Evolutionary conservation across 2,113 vertebrate genomes (phyloP).

Genomic region (Dromiciops gliroides): DNA sequence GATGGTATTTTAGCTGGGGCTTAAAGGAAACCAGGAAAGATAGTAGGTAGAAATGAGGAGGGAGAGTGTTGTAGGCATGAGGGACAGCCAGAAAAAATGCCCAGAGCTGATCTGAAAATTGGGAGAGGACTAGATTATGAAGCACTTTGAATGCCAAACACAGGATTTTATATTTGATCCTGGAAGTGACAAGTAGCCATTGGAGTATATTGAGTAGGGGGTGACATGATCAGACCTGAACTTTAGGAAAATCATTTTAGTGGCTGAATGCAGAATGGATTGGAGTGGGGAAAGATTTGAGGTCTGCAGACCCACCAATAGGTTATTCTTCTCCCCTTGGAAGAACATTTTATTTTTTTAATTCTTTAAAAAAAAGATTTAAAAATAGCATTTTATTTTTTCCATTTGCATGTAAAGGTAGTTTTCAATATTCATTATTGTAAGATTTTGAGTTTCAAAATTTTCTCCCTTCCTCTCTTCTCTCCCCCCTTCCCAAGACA

Average conservation of each 20-base stretch:
- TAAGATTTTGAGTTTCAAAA: no score
- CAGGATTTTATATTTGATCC: neutral
- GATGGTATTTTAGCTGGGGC: neutral
- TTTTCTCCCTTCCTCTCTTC: no score
- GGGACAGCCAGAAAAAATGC: neutral
- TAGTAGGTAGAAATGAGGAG: neutral
- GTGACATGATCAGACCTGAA: neutral
- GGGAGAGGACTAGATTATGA: neutral
- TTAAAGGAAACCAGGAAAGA: neutral
- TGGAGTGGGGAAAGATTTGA: neutral
- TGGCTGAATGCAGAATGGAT: neutral
- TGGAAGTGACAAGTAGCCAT: neutral
- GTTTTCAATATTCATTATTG: no score
- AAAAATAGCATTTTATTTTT: no score
- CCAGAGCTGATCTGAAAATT: neutral
- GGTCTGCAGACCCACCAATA: neutral
- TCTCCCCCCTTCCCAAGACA: no score
- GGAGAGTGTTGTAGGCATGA: neutral
- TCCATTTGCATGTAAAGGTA: no score
- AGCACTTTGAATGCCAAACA: neutral
- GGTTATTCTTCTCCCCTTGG: no score
- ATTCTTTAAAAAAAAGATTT: no score
- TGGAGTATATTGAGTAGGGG: neutral
- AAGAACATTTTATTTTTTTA: no score
- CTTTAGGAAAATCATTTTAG: neutral